Evolutionary conservation across 1,140 invertebrate species (phyloP), one percentile per base, ranked within the genome.

Genomic region (Melitaea cinxia): DNA sequence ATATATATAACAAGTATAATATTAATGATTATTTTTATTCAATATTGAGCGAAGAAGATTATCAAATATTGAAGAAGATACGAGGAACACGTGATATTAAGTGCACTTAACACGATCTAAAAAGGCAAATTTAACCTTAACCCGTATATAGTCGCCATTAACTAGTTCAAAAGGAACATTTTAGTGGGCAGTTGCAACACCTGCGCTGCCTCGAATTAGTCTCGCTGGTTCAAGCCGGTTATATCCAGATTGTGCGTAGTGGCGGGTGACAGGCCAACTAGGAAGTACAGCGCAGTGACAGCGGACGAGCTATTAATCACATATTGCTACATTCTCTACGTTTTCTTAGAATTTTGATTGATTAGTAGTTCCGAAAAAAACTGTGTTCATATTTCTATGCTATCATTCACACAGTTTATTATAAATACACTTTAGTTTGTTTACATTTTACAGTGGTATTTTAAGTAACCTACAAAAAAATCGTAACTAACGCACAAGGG

Each of bases 201-300:
- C 70, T 73, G 70, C 71, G 56, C 55, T 66, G 24, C 57, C 68
- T 53, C 59, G 67, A 79, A 79, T 77, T 75, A 61, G 42, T 68
- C 62, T 23, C 49, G 28, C 52, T 42, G 55, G 56, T 42, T 58
- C 21, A 21, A 67, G 39, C 72, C 55, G 72, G 74, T 69, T 68
- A 52, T 14, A 59, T 47, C 33, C 62, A 55, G 62, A 35, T 62
- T 21, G 28, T 33, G 12, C 42, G 65, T 49, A 49, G 49, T 33
- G 30, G 62, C 60, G 23, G 65, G 56, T 62, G 55, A 47, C 61
- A 63, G 69, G 65, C 65, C 71, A 72, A 74, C 50, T 53, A 58
- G 56, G 56, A 65, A 56, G 49, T 24, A 30, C 19, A 28, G 21
- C 54, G 10, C 30, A 60, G 54, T 74, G 23, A 24, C 47, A 56